Percentiles rank a stretch among this genome's conserved stretches.
These are phyloP conservation scores for Notarius lentiginosus DNA, from an alignment of 2,113 vertebrate species.

Conservation along the genomic window DNA sequence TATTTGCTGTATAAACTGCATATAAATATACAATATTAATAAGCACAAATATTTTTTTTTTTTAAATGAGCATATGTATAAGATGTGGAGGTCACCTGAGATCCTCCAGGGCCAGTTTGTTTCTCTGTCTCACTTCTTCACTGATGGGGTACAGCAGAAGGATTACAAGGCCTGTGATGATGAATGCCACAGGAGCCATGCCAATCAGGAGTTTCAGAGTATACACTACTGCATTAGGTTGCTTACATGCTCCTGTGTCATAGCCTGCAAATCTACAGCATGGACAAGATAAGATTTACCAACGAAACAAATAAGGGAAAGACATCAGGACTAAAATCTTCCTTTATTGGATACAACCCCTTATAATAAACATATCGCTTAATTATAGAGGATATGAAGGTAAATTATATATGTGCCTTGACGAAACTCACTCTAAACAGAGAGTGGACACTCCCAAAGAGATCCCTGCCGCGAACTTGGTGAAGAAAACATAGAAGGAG, in stretches of 20 bases:
- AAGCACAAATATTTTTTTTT: background rate
- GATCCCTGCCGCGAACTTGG: slow-evolving; percentile 86
- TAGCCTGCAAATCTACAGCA: slow-evolving; percentile 86
- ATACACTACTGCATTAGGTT: slow-evolving; percentile 80
- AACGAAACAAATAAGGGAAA: slow-evolving; percentile 19
- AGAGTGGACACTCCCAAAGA: slow-evolving; percentile 92
- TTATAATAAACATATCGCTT: slow-evolving; percentile 9
- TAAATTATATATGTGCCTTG: slow-evolving; percentile 19
- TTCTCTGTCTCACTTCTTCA: slow-evolving; percentile 77
- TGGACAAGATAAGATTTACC: slow-evolving; percentile 26
- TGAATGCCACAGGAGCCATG: slow-evolving; percentile 84
- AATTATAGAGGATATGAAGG: slow-evolving; percentile 22
- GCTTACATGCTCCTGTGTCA: slow-evolving; percentile 80
- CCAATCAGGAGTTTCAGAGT: slow-evolving; percentile 90
- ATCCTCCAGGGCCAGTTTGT: slow-evolving; percentile 75
- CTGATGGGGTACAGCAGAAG: slow-evolving; percentile 85
- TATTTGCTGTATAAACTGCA: background rate
- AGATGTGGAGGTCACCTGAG: slow-evolving; percentile 71
- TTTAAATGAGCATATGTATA: background rate
- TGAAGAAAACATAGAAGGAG: slow-evolving; percentile 94
- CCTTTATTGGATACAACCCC: background rate
- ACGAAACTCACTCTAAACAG: slow-evolving; percentile 85
- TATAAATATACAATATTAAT: background rate
- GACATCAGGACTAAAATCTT: background rate
- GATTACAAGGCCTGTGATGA: slow-evolving; percentile 82